Percentiles rank a stretch among this genome's conserved stretches.
Evolutionary conservation across 2,113 vertebrate species (phyloP).

Genomic region (Monarcha castaneiventris): DNA sequence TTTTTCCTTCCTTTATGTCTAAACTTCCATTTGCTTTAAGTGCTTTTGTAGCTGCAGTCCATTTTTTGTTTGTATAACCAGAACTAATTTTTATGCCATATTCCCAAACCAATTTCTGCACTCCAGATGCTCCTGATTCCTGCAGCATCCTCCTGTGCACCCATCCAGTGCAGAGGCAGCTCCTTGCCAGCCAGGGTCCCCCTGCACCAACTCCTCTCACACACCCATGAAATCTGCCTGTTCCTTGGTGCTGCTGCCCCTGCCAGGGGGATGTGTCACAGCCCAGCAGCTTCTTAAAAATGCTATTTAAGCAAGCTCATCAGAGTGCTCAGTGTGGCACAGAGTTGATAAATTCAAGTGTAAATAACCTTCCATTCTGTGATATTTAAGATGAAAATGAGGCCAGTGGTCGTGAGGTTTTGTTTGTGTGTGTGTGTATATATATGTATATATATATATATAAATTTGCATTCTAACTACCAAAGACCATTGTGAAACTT

Average conservation of each 20-base stretch:
- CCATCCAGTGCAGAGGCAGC: not conserved
- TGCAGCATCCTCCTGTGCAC: not conserved
- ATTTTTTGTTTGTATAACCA: not conserved
- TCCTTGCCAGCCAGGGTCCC: not conserved
- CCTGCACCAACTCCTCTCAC: not conserved
- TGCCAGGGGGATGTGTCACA: not conserved
- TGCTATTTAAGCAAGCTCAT: not conserved
- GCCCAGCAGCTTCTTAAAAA: not conserved
- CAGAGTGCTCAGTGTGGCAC: not conserved
- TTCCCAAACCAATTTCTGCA: not conserved
- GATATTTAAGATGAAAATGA: not conserved
- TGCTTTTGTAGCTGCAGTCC: not conserved
- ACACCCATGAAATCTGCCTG: not conserved
- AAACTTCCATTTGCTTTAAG: not conserved
- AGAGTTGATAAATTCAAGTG: not conserved
- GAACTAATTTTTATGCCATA: not conserved
- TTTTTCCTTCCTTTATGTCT: not conserved
- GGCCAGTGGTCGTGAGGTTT: not conserved
- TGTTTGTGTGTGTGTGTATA: not conserved
- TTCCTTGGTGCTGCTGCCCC: not conserved
- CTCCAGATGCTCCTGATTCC: not conserved
- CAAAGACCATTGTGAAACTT: not conserved
- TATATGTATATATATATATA: no score
- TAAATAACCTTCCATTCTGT: not conserved
- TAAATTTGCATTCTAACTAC: not conserved